Percentiles rank a stretch among this genome's conserved stretches.
These are phyloP conservation scores for Eurystomus gularis DNA, from an alignment of 2,113 vertebrate genomes.

Conservation along the genomic window DNA sequence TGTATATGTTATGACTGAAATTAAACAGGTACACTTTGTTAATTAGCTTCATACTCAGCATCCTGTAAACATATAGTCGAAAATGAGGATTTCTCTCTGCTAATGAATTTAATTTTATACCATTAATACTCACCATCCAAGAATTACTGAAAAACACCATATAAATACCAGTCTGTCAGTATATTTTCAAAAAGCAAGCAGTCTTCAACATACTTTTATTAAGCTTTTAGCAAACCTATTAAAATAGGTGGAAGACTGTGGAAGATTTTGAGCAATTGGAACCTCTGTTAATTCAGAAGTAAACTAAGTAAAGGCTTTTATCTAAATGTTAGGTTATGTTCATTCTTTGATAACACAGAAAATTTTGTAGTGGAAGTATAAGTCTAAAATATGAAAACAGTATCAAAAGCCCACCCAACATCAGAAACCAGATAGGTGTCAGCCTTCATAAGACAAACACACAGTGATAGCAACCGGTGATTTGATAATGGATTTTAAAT, in stretches of 20 bases:
- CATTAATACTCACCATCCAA: fast-evolving
- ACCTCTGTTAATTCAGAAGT: not conserved
- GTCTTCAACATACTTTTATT: not conserved
- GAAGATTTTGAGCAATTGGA: not conserved
- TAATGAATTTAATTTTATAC: not conserved
- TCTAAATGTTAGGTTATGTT: not conserved
- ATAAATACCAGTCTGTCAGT: not conserved
- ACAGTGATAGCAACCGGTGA: not conserved
- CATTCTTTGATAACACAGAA: not conserved
- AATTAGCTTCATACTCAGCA: not conserved
- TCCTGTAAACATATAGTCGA: not conserved
- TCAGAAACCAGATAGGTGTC: not conserved
- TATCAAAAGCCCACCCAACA: not conserved
- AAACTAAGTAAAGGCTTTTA: not conserved
- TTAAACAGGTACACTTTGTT: not conserved
- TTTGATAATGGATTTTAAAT: not conserved
- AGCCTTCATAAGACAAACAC: not conserved
- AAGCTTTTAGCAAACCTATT: not conserved
- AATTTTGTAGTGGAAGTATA: not conserved
- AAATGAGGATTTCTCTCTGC: not conserved
- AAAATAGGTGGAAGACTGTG: not conserved
- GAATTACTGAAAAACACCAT: not conserved
- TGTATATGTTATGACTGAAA: not conserved
- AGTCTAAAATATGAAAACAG: not conserved
- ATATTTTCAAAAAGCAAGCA: not conserved